A percentile compares a stretch with the other conserved stretches of the same genome.
Conservation (phyloP, 1,140 invertebrate species). For the Drosophila parvula region DNA sequence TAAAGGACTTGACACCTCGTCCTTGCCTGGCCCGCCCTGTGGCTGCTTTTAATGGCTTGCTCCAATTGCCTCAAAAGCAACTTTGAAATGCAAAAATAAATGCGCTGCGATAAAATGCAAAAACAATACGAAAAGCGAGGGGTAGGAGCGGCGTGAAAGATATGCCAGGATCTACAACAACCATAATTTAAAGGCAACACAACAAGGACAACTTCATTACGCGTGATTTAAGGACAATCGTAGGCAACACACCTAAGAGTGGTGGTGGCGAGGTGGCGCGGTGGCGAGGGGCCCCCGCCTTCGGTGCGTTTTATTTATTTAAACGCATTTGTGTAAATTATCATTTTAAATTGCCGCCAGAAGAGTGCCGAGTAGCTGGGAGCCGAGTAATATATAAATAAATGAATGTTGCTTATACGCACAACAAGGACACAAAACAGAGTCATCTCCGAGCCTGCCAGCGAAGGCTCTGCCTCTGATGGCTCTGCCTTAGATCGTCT, state of each 20-base stretch:
- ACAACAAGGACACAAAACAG: conserved; percentile 36
- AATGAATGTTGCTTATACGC: conserved; percentile 77
- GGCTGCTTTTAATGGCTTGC: conserved; percentile 58
- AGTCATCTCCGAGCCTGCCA: conserved; percentile 42
- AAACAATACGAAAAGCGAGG: conserved; percentile 61
- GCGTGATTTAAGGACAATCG: conserved; percentile 83
- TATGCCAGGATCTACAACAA: conserved; percentile 44
- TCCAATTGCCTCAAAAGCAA: conserved; percentile 53
- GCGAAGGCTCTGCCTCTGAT: conserved; percentile 6
- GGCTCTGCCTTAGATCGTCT: conserved; percentile 28
- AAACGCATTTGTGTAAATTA: conserved; percentile 83
- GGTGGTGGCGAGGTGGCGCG: not conserved
- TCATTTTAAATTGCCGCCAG: conserved; percentile 80
- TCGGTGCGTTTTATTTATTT: conserved; percentile 79
- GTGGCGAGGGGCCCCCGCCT: conserved; percentile 1
- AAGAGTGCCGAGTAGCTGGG: conserved; percentile 2
- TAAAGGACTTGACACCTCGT: conserved; percentile 43
- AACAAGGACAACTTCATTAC: conserved; percentile 83
- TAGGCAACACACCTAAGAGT: conserved; percentile 72
- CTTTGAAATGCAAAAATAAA: conserved; percentile 82
- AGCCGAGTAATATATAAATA: conserved; percentile 79
- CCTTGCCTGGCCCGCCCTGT: conserved; percentile 26
- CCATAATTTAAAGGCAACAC: conserved; percentile 41
- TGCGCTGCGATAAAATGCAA: conserved; percentile 80
- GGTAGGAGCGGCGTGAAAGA: conserved; percentile 20